These are phyloP conservation scores for Amiota mariae DNA, from an alignment of 2,888 invertebrate genomes.

Conservation along the genomic window DNA sequence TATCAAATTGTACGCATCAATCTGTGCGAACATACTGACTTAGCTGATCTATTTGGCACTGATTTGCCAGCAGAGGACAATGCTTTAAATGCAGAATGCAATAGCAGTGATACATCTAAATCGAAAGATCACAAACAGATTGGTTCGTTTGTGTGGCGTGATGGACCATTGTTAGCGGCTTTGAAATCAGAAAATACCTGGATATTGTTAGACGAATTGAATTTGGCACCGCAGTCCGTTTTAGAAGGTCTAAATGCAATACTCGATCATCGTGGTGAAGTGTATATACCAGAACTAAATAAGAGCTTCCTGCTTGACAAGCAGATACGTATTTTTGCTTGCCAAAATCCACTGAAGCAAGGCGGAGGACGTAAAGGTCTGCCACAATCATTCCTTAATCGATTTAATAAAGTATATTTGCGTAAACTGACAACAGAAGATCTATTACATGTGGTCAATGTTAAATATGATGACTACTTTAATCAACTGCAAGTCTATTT, in stretches of 20 bases:
- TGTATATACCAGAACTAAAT: constrained; percentile 95
- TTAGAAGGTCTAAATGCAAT: constrained; percentile 99
- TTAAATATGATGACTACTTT: constrained; percentile 66
- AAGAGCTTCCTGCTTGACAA: constrained; percentile 85
- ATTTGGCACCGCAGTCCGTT: constrained; percentile 98
- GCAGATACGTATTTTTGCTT: constrained; percentile 93
- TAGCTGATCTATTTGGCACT: constrained; percentile 97
- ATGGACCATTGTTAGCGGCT: constrained; percentile 95
- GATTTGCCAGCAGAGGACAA: constrained; percentile 96
- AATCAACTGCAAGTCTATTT: constrained; percentile 57
- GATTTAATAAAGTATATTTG: constrained; percentile 92
- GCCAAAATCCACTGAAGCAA: constrained; percentile 97
- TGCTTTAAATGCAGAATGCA: constrained; percentile 39
- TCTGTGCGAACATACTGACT: constrained; percentile 99
- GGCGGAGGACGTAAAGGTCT: constrained; percentile 97
- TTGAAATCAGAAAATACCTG: constrained; percentile 90
- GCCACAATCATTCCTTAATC: constrained; percentile 96
- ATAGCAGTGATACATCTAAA: constrained; percentile 24
- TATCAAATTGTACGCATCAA: constrained; percentile 93
- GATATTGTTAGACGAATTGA: constrained; percentile 98
- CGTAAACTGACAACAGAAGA: constrained; percentile 80
- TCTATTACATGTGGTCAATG: constrained; percentile 73
- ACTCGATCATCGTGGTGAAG: constrained; percentile 96
- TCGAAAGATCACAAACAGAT: constrained; percentile 32
- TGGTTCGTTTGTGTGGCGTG: constrained; percentile 95